These are phyloP conservation scores for Drosophila robusta DNA, from an alignment of 2,888 invertebrate genomes.

Conservation along the genomic window DNA sequence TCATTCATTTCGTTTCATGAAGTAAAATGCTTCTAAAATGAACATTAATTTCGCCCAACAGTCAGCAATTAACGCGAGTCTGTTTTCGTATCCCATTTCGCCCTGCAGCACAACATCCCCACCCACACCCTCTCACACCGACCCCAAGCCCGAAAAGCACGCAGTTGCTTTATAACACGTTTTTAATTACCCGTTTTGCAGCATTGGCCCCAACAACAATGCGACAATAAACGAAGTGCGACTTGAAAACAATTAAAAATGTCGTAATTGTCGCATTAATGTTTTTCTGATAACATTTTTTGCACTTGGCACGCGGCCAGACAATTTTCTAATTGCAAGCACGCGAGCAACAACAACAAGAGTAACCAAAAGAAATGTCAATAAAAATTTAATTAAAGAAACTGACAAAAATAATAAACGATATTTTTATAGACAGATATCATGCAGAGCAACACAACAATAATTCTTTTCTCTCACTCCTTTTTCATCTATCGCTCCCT, in stretches of 20 bases:
- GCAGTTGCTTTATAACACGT: constrained; percentile 70
- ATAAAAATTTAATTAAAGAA: constrained; percentile 72
- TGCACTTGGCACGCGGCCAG: constrained; percentile 50
- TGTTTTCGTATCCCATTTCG: constrained; percentile 10
- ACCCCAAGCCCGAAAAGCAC: constrained; percentile 5
- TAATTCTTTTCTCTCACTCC: not conserved
- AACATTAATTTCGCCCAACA: constrained; percentile 62
- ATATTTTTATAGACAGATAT: constrained; percentile 62
- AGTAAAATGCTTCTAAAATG: constrained; percentile 56
- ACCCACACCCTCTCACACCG: not conserved
- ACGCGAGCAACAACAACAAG: constrained; percentile 55
- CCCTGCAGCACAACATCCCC: constrained; percentile 3
- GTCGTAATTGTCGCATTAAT: constrained; percentile 81
- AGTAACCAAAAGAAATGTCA: constrained; percentile 49
- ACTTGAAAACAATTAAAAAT: constrained; percentile 79
- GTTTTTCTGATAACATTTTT: constrained; percentile 81
- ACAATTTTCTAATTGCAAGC: constrained; percentile 51
- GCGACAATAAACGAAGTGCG: constrained; percentile 57
- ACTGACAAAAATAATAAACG: constrained; percentile 23
- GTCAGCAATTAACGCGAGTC: constrained; percentile 65
- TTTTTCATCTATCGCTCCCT: not conserved
- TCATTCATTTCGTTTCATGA: constrained; percentile 72
- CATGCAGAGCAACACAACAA: constrained; percentile 23
- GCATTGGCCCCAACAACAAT: constrained; percentile 52
- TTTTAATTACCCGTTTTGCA: constrained; percentile 75